A percentile compares a stretch with the other conserved stretches of the same genome.
Conservation (phyloP, 2,888 invertebrate genomes). For the Caenorhabditis panamensis region DNA sequence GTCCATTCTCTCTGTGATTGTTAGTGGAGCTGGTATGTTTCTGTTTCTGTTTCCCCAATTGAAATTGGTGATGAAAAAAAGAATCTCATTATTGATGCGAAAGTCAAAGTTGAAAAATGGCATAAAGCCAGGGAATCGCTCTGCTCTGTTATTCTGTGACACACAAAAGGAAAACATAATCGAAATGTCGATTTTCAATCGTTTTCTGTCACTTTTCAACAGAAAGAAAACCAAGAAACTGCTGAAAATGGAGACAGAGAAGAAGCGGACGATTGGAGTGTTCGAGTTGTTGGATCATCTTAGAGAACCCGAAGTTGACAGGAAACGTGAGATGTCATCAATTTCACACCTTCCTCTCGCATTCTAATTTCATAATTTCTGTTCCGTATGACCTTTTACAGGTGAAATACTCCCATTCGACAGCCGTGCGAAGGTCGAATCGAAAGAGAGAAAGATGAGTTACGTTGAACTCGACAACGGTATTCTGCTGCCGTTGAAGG, state of each 20-base stretch:
- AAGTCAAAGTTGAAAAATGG: conserved; percentile 38
- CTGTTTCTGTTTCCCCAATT: neutral
- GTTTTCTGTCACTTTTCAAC: conserved; percentile 42
- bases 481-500: conserved; percentile 51
- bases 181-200: conserved; percentile 34
- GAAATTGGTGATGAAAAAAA: neutral
- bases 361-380: neutral
- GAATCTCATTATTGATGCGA: conserved; percentile 35
- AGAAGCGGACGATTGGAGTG: conserved; percentile 29
- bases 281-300: conserved; percentile 49
- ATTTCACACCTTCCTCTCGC: neutral
- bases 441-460: conserved; percentile 40
- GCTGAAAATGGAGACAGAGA: conserved; percentile 26
- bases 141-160: conserved; percentile 30
- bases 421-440: conserved; percentile 39
- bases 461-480: conserved; percentile 58
- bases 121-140: conserved; percentile 43
- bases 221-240: conserved; percentile 9
- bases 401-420: conserved; percentile 56
- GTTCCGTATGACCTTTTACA: conserved; percentile 51
- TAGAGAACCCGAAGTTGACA: conserved; percentile 22
- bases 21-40: conserved; percentile 52
- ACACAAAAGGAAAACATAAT: conserved; percentile 28
- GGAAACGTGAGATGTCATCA: conserved; percentile 2
- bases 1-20: conserved; percentile 56